phyloP scores from a whole-genome alignment of 1,140 invertebrate species.

The Steinernema feltiae region DNA sequence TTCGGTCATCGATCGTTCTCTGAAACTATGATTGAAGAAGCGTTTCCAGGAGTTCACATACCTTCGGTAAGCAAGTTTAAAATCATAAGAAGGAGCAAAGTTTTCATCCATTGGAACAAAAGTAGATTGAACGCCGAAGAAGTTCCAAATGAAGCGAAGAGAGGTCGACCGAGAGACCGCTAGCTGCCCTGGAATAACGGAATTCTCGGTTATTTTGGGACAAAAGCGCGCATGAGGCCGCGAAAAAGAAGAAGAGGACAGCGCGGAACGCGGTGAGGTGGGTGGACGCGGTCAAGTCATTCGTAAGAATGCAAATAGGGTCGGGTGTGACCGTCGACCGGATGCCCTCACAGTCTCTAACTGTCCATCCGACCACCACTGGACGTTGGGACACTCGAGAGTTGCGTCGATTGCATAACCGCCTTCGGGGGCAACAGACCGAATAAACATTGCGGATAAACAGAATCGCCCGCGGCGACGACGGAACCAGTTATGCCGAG shows the following conservation, averaged over 20 bases:
- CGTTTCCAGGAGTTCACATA: not conserved
- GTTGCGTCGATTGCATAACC: not conserved
- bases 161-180: too few species aligned
- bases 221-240: too few species aligned
- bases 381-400: not conserved
- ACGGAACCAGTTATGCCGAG: not conserved
- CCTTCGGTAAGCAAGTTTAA: not conserved
- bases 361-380: not conserved
- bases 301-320: not conserved
- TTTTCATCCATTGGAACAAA: too few species aligned
- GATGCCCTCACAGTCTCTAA: not conserved
- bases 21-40: not conserved
- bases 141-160: too few species aligned
- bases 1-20: not conserved
- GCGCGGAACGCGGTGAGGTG: not conserved
- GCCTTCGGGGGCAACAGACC: not conserved
- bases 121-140: too few species aligned
- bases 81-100: not conserved
- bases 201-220: too few species aligned
- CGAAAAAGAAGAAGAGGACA: too few species aligned
- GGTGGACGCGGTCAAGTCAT: not conserved
- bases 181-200: too few species aligned
- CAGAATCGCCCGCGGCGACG: not conserved
- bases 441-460: slow-evolving; percentile 13
- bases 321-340: not conserved